Evolutionary conservation across 2,888 invertebrate genomes (phyloP).

Genomic region (Scaptodrosophila latifasciaeformis): DNA sequence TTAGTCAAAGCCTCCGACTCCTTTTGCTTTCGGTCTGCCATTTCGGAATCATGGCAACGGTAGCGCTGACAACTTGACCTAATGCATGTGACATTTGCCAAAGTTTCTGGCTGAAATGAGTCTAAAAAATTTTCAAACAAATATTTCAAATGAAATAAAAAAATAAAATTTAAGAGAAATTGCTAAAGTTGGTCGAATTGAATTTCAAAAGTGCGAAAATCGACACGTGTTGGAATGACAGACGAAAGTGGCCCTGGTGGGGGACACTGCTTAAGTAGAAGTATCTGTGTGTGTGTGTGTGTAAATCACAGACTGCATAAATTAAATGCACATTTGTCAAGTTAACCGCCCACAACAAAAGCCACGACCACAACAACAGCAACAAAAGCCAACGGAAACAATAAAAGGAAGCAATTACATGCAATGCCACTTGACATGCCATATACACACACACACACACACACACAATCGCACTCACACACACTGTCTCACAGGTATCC

Average conservation of each 20-base stretch:
- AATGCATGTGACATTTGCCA: slow-evolving; percentile 50
- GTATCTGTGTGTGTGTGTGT: not conserved
- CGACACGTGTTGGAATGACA: slow-evolving; percentile 1
- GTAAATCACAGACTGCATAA: slow-evolving; percentile 26
- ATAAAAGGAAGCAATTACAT: slow-evolving; percentile 24
- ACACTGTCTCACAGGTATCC: no score
- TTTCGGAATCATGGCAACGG: slow-evolving; percentile 49
- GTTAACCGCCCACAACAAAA: not conserved
- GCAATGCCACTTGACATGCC: slow-evolving; percentile 31
- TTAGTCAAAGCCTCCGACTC: no score
- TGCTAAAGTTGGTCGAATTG: slow-evolving; percentile 30
- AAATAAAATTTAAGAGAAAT: slow-evolving; percentile 35
- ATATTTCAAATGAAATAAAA: slow-evolving; percentile 19
- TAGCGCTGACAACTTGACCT: slow-evolving; percentile 66
- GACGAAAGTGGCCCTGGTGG: not conserved
- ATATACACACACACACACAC: not conserved
- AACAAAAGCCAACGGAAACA: slow-evolving; percentile 28
- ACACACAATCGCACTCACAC: no score
- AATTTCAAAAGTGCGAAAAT: slow-evolving; percentile 21
- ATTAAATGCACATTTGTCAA: slow-evolving; percentile 47
- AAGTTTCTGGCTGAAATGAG: slow-evolving; percentile 23
- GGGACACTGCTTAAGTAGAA: no score
- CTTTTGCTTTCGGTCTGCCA: no score
- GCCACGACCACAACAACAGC: not conserved
- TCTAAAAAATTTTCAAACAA: slow-evolving; percentile 11